These are phyloP conservation scores for Rhegmatorhina hoffmannsi DNA, from an alignment of 2,113 vertebrate genomes.

Conservation along the genomic window DNA sequence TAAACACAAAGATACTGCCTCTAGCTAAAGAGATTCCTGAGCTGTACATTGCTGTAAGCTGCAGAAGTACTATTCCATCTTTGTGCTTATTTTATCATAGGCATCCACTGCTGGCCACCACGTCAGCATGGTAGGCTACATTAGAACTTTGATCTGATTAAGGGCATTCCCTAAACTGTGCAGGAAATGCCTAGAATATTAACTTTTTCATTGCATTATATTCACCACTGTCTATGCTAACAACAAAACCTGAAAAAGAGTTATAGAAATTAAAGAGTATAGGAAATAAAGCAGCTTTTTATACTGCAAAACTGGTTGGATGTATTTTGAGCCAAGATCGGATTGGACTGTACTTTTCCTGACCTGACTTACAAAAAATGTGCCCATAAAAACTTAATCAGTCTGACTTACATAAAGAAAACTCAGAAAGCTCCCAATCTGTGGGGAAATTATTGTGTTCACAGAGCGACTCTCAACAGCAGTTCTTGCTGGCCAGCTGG, in stretches of 20 bases:
- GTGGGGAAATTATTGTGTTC: not conserved
- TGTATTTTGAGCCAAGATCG: not conserved
- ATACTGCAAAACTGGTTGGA: not conserved
- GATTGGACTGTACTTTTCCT: not conserved
- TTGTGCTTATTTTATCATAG: accelerated
- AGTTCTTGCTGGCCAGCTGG: not conserved
- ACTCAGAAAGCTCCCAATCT: not conserved
- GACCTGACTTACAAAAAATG: not conserved
- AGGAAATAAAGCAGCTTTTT: not conserved
- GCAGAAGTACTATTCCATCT: not conserved
- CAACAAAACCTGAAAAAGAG: not conserved
- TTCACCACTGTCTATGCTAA: not conserved
- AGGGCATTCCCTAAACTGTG: not conserved
- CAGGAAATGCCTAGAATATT: not conserved
- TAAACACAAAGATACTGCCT: not conserved
- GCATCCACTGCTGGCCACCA: not conserved
- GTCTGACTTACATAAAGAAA: not conserved
- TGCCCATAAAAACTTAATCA: not conserved
- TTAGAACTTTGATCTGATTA: not conserved
- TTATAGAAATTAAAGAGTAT: not conserved
- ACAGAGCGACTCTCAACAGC: accelerated
- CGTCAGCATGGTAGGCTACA: not conserved
- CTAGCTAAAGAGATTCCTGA: not conserved
- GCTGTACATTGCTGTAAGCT: not conserved
- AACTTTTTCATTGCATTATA: not conserved